Percentiles rank a stretch among this genome's conserved stretches.
Evolutionary conservation across 2,797 vertebrate genomes (phyloP).

Genomic region (Pseudomugil gertrudae): DNA sequence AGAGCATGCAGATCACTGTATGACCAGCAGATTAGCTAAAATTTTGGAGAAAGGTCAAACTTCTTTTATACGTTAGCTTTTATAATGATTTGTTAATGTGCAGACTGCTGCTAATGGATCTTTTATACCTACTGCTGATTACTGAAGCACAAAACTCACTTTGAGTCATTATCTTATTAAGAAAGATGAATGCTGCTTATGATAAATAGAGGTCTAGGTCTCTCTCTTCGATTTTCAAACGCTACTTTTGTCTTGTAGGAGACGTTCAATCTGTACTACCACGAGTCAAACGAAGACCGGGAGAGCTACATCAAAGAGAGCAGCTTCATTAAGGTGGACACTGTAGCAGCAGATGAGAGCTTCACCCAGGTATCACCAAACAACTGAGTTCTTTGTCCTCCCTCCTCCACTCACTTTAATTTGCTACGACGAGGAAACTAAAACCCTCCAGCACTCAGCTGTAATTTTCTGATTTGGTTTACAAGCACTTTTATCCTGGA

Average conservation of each 20-base stretch:
- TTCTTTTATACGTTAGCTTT: slow-evolving; percentile 29
- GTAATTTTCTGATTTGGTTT: slow-evolving; percentile 57
- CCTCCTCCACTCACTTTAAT: slow-evolving; percentile 57
- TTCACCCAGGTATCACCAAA: slow-evolving; percentile 91
- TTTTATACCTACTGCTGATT: slow-evolving; percentile 50
- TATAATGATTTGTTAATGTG: slow-evolving; percentile 38
- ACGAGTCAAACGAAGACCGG: slow-evolving; percentile 95
- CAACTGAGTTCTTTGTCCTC: slow-evolving; percentile 49
- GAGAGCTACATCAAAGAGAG: slow-evolving; percentile 95
- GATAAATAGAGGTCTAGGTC: slow-evolving; percentile 41
- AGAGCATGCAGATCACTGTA: background rate
- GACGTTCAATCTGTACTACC: slow-evolving; percentile 98
- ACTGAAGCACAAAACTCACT: slow-evolving; percentile 31
- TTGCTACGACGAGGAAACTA: slow-evolving; percentile 55
- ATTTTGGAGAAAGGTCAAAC: slow-evolving; percentile 16
- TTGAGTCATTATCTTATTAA: slow-evolving; percentile 58
- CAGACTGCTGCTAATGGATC: slow-evolving; percentile 32
- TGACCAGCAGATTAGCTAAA: background rate
- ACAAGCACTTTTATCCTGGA: slow-evolving; percentile 56
- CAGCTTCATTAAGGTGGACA: slow-evolving; percentile 97
- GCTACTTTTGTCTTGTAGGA: slow-evolving; percentile 74
- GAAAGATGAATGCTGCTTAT: slow-evolving; percentile 41
- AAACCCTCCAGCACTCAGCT: slow-evolving; percentile 44
- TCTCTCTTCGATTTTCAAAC: background rate
- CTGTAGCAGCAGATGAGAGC: slow-evolving; percentile 97